These are phyloP conservation scores for Oscheius sp. DNA, from an alignment of 2,888 invertebrate genomes.

Conservation along the genomic window DNA sequence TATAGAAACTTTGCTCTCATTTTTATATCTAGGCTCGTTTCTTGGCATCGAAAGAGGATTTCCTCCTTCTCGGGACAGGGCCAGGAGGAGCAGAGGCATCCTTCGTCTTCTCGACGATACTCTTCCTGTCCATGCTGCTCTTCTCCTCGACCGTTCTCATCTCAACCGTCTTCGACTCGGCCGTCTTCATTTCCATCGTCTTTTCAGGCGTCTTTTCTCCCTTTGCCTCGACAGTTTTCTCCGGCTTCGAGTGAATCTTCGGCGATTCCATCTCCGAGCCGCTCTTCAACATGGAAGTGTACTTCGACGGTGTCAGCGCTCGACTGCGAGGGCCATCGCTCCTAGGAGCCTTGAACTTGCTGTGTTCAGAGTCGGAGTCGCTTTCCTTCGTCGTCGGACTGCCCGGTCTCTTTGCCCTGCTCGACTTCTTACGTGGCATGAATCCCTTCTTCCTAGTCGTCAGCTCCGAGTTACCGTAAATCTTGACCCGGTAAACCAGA, in stretches of 20 bases:
- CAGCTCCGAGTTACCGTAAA: background rate
- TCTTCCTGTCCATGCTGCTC: too few relatives aligned
- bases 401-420: background rate
- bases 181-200: background rate
- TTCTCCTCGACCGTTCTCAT: too few relatives aligned
- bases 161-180: too few relatives aligned
- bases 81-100: too few relatives aligned
- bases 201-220: background rate
- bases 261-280: background rate
- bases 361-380: too few relatives aligned
- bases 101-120: background rate
- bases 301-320: too few relatives aligned
- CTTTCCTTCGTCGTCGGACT: background rate
- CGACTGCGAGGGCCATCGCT: background rate
- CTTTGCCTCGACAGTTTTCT: background rate
- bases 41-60: background rate
- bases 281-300: too few relatives aligned
- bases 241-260: background rate
- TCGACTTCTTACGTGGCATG: slow-evolving; percentile 11
- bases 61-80: too few relatives aligned
- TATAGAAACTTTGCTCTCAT: too few relatives aligned
- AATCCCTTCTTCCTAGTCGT: background rate
- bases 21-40: background rate
- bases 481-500: slow-evolving; percentile 10
- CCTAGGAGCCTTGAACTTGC: background rate